Percentiles rank a stretch among this genome's conserved stretches.
Conservation (phyloP, 2,888 invertebrate genomes). For the Arctia plantaginis region DNA sequence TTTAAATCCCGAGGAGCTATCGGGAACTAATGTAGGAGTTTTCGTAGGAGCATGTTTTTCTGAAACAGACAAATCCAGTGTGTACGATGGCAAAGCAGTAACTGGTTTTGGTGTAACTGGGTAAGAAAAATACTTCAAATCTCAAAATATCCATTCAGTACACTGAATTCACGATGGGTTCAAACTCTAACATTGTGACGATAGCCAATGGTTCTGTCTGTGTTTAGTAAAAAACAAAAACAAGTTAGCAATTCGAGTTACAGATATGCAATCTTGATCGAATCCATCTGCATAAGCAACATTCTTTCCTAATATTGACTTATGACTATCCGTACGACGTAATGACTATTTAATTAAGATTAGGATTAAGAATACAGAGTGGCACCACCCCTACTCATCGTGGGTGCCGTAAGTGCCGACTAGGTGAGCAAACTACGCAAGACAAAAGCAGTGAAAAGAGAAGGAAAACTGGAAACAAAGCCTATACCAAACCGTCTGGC, state of each 20-base stretch:
- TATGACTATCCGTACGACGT: no score
- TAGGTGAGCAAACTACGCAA: no score
- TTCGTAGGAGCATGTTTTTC: constrained; percentile 3
- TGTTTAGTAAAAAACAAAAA: not conserved
- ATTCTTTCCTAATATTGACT: not conserved
- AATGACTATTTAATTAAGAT: no score
- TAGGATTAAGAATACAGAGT: no score
- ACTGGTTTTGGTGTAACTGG: constrained; percentile 1
- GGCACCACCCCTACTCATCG: no score
- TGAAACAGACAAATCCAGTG: not conserved
- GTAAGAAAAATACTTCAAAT: not conserved
- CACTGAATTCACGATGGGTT: not conserved
- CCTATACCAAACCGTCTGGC: no score
- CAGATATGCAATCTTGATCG: not conserved
- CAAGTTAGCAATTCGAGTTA: not conserved
- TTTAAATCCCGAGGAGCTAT: not conserved
- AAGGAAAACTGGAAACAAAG: no score
- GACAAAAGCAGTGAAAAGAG: no score
- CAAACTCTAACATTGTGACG: not conserved
- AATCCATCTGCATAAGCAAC: not conserved
- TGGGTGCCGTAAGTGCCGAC: no score
- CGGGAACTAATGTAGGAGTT: not conserved
- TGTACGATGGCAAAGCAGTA: not conserved
- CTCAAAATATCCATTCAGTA: not conserved
- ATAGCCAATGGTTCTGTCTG: not conserved